Percentiles rank a stretch among this genome's conserved stretches.
Conservation (phyloP, 2,888 invertebrate genomes). For the Psylliodes chrysocephalus region DNA sequence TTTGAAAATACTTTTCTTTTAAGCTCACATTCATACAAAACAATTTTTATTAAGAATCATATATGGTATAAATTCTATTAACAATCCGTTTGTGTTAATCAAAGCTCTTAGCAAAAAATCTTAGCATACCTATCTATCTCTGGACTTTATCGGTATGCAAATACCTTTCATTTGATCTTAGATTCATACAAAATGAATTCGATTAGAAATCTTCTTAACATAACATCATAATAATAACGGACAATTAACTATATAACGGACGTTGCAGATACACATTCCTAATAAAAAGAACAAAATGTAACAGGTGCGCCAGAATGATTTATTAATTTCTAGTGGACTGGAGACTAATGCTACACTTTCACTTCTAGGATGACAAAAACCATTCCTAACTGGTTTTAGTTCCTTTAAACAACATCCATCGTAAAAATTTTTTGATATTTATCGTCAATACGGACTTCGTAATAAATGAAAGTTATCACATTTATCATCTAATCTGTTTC, state of each 20-base stretch:
- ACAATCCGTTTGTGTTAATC: no score
- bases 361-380: constrained; percentile 32
- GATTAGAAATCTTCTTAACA: background rate
- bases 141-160: background rate
- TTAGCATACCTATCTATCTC: no score
- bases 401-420: constrained; percentile 15
- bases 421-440: background rate
- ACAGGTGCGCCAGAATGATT: constrained; percentile 34
- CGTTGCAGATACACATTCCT: background rate
- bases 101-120: no score
- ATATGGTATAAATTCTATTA: no score
- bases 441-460: constrained; percentile 9
- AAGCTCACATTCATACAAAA: no score
- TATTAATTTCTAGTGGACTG: constrained; percentile 30
- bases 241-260: background rate
- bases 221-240: constrained; percentile 5
- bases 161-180: background rate
- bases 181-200: background rate
- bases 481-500: background rate
- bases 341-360: constrained; percentile 35
- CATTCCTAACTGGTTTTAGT: constrained; percentile 27
- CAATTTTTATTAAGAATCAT: no score
- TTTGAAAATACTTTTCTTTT: no score
- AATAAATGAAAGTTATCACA: background rate
- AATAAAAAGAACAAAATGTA: constrained; percentile 24